A percentile compares a stretch with the other conserved stretches of the same genome.
Evolutionary conservation across 23 tunicate species (phyloP).

Genomic region (Halocynthia roretzi): DNA sequence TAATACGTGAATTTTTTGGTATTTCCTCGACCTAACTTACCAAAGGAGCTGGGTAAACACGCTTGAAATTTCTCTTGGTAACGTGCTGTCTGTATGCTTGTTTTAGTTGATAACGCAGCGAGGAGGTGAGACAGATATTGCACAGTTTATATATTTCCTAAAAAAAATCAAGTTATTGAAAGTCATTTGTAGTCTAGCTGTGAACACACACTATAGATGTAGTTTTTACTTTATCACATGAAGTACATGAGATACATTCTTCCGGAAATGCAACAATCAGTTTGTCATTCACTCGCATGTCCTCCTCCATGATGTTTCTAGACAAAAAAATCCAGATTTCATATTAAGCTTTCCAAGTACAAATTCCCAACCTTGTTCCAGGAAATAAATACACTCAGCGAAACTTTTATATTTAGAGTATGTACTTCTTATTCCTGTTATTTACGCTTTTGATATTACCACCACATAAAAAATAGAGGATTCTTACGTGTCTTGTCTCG

Average conservation of each 20-base stretch:
- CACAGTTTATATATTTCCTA: slow-evolving; percentile 43
- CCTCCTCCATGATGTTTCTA: slow-evolving; percentile 2
- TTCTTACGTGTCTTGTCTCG: background rate
- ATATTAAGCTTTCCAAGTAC: no score
- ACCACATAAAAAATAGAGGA: background rate
- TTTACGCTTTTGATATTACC: no score
- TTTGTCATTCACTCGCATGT: slow-evolving; percentile 13
- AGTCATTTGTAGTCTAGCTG: background rate
- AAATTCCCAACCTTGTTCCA: no score
- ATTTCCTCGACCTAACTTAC: slow-evolving; percentile 6
- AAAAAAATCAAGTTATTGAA: background rate
- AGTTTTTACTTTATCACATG: background rate
- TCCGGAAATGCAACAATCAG: slow-evolving; percentile 21
- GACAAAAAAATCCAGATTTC: background rate
- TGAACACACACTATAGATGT: background rate
- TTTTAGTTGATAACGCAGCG: slow-evolving; percentile 20
- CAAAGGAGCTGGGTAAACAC: slow-evolving; percentile 58
- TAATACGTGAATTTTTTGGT: background rate
- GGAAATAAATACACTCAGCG: no score
- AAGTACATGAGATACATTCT: slow-evolving; percentile 3
- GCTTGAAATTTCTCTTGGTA: slow-evolving; percentile 20
- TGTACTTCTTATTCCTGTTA: background rate
- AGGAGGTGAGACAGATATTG: slow-evolving; percentile 24
- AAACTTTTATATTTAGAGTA: no score
- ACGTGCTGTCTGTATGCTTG: slow-evolving; percentile 39